A percentile compares a stretch with the other conserved stretches of the same genome.
These are phyloP conservation scores for Sterna hirundo DNA, from an alignment of 2,113 vertebrate genomes.

Conservation along the genomic window DNA sequence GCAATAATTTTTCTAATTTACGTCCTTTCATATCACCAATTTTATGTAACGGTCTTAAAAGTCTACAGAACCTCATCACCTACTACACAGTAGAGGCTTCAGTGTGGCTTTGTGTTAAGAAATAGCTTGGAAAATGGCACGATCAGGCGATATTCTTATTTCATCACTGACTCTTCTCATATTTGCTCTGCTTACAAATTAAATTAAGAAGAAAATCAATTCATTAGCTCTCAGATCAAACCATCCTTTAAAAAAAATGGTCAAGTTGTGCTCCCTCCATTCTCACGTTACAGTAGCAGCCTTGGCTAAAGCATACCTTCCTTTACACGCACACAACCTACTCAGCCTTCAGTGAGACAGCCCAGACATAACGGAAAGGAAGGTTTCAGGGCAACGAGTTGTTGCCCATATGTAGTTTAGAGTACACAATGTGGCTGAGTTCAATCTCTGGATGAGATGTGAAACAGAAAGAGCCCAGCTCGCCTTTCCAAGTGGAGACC, in stretches of 20 bases:
- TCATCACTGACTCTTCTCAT: neutral
- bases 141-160: neutral
- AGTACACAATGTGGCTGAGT: no score
- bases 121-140: neutral
- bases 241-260: neutral
- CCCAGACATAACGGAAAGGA: neutral
- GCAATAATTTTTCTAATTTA: neutral
- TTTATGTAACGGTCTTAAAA: neutral
- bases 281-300: neutral
- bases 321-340: neutral
- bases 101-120: neutral
- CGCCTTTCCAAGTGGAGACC: neutral
- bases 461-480: neutral
- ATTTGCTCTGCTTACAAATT: neutral
- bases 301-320: neutral
- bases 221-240: neutral
- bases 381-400: neutral
- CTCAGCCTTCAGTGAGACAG: neutral
- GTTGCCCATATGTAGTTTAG: neutral
- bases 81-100: neutral
- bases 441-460: neutral
- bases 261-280: neutral
- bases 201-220: neutral
- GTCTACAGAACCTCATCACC: neutral
- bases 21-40: neutral